A percentile compares a stretch with the other conserved stretches of the same genome.
phyloP scores from a whole-genome alignment of 1,140 invertebrate species.

The Helicoverpa zea region DNA sequence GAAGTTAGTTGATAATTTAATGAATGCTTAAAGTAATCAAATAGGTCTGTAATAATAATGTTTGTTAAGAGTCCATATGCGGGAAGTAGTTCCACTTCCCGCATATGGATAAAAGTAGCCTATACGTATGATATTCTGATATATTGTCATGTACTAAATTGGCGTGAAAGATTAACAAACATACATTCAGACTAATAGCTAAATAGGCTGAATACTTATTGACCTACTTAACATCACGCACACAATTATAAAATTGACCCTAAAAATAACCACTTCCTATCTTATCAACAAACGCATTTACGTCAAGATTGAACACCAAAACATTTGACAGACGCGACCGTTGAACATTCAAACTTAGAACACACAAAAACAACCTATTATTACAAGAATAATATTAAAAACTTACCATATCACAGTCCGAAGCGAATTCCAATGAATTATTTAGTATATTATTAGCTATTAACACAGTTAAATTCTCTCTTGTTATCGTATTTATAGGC shows the following conservation, averaged over 20 bases:
- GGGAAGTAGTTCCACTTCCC: too few species aligned
- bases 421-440: constrained; percentile 65
- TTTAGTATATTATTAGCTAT: constrained; percentile 73
- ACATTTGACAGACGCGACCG: constrained; percentile 6
- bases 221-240: too few species aligned
- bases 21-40: too few species aligned
- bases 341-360: constrained; percentile 2
- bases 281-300: not conserved
- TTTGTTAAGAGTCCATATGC: too few species aligned
- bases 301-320: not conserved
- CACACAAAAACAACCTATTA: not conserved
- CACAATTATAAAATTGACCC: not conserved
- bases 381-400: constrained; percentile 7
- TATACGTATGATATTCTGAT: too few species aligned
- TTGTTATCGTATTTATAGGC: constrained; percentile 67
- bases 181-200: too few species aligned
- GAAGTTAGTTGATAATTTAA: too few species aligned
- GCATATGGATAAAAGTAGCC: too few species aligned
- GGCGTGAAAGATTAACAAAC: too few species aligned
- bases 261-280: not conserved
- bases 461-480: constrained; percentile 69
- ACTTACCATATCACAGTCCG: constrained; percentile 71
- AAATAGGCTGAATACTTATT: too few species aligned
- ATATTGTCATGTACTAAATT: too few species aligned
- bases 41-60: too few species aligned